Conservation (phyloP, 2,888 invertebrate species). For the Drosophila anomelani region DNA sequence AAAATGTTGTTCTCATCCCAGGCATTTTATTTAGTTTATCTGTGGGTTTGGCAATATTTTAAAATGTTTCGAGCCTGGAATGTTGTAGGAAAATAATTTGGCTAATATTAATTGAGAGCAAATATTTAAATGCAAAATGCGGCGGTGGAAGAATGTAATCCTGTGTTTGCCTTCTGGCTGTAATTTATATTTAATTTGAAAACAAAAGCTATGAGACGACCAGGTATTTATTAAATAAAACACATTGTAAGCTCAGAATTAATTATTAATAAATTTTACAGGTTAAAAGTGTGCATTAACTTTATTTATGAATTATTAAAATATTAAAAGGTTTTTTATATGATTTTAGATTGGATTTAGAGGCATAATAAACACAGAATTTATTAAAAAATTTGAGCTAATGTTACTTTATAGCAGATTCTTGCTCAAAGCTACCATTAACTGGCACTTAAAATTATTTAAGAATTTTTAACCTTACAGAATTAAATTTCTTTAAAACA, state of each 20-base stretch:
- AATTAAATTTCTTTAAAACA: neutral
- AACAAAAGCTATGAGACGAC: neutral
- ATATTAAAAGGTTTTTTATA: no score
- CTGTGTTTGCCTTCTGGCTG: conserved; percentile 9
- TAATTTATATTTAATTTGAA: conserved; percentile 45
- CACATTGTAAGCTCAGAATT: neutral
- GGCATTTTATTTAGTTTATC: neutral
- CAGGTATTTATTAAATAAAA: neutral
- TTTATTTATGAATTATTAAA: no score
- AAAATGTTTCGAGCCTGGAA: neutral
- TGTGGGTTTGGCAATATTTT: neutral
- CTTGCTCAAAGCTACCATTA: no score
- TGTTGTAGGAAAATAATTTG: neutral
- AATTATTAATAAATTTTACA: no score
- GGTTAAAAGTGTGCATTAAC: no score
- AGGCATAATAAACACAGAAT: neutral
- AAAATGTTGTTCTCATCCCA: neutral
- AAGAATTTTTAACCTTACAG: neutral
- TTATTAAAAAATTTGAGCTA: no score
- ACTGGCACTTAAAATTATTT: no score
- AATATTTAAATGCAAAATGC: conserved; percentile 8
- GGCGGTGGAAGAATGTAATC: neutral
- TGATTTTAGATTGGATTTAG: neutral
- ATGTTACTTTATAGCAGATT: no score
- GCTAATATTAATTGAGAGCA: neutral